These are phyloP conservation scores for Luperina nickerlii DNA, from an alignment of 2,888 invertebrate genomes.

Conservation along the genomic window DNA sequence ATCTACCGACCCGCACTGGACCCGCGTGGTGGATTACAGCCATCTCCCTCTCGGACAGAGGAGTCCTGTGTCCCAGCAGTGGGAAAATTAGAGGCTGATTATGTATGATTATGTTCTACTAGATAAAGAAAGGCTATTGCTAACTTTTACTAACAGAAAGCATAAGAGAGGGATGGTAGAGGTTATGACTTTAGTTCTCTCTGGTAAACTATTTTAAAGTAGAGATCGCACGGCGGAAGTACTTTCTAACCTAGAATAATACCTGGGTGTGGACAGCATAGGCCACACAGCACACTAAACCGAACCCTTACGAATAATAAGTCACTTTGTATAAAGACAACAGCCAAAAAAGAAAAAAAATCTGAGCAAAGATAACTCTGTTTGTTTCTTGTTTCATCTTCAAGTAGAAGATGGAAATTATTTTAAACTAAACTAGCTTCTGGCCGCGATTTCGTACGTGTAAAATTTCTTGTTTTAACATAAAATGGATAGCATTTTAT, in stretches of 20 bases:
- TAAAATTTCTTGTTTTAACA: not conserved
- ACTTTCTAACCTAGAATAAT: slow-evolving; percentile 31
- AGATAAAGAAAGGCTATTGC: not conserved
- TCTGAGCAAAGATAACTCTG: too few relatives aligned
- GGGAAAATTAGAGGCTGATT: too few relatives aligned
- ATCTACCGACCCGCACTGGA: not conserved
- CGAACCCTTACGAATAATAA: not conserved
- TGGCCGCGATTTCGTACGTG: not conserved
- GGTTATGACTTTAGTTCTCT: not conserved
- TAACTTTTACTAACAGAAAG: not conserved
- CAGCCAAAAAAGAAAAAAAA: not conserved
- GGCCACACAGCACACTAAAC: not conserved
- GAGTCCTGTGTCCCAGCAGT: not conserved
- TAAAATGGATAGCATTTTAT: too few relatives aligned
- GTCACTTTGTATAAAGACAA: not conserved
- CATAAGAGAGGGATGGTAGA: not conserved
- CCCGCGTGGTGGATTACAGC: not conserved
- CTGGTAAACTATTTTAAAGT: slow-evolving; percentile 4
- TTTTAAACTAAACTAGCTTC: not conserved
- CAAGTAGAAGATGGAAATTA: not conserved
- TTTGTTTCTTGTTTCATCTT: not conserved
- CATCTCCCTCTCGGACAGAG: not conserved
- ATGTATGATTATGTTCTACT: too few relatives aligned
- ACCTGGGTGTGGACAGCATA: not conserved
- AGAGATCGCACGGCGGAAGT: not conserved